Evolutionary conservation across 1,140 invertebrate genomes (phyloP), one percentile per base, ranked within the genome.

Genomic region (Solenopsis fugax): DNA sequence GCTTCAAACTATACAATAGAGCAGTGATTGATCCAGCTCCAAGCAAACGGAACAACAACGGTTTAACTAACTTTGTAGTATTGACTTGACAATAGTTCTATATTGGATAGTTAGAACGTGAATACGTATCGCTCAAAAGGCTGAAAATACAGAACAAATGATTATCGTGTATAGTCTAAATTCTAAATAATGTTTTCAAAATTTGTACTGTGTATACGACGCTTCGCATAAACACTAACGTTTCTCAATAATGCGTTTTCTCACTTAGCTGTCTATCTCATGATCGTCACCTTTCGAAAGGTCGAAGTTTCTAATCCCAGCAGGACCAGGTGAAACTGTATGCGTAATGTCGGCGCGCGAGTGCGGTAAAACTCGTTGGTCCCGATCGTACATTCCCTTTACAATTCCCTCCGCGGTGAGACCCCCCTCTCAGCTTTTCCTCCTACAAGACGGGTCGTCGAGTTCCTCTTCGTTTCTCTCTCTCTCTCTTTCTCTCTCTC

Each of bases 371-470:
- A 84, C 64, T 81, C 58, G 34, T 75, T 50, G 76, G 64, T 86
- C 77, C 81, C 88, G 81, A 90, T 92, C 89, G 82, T 81, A 77
- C 87, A 92, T 91, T 92, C 87, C 87, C 86, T 91, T 88, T 92
- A 89, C 87, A 87, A 73, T 82, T 90, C 58, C 37, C 75, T n/a
- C 29, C 29, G 29, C 69, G 67, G 75, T 85, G 58, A 34, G 45
- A 69, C 48, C n/a, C 18, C 67, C n/a, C 48, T 41, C 37, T 34
- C 67, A 52, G 18, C 41, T 60, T 64, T 48, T 56, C 69, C 45
- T 56, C 69, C 45, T 45, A 76, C 16, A 18, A 48, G 45, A 41
- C 75, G 21, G 4, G 50, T 65, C 56, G 72, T 77, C 45, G 82
- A 54, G 48, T 41, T 34, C 12, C 58, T 58, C 73, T 54, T 50